Percentiles rank a stretch among this genome's conserved stretches.
phyloP scores from a whole-genome alignment of 2,113 vertebrate genomes.

The Calidris pygmaea region DNA sequence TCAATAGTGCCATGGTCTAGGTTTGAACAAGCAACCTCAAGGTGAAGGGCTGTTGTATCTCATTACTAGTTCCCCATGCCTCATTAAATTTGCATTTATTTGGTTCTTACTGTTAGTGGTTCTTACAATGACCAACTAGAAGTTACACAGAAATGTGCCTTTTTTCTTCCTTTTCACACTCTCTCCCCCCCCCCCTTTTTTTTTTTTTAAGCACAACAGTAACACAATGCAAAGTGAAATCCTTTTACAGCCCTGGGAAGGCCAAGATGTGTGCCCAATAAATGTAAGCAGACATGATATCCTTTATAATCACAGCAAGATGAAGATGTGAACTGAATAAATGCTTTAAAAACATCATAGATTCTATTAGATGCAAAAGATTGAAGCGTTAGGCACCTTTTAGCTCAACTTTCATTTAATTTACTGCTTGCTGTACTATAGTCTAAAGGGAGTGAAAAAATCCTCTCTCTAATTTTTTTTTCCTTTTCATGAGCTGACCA shows the following conservation, averaged over 20 bases:
- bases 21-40: constrained; percentile 9
- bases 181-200: rapidly evolving
- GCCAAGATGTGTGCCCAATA: constrained; percentile 46
- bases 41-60: constrained; percentile 27
- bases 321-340: constrained; percentile 71
- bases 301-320: constrained; percentile 67
- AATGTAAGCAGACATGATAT: constrained; percentile 67
- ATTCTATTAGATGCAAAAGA: constrained; percentile 69
- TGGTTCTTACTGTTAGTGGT: neutral
- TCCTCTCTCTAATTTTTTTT: constrained; percentile 82
- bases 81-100: constrained; percentile 55
- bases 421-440: constrained; percentile 67
- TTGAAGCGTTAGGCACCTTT: constrained; percentile 69
- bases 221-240: constrained; percentile 64
- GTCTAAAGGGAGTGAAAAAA: constrained; percentile 74
- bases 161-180: neutral
- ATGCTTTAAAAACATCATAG: constrained; percentile 64
- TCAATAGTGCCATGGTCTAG: neutral
- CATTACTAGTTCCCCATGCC: neutral
- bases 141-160: neutral
- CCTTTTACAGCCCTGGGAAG: constrained; percentile 52
- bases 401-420: constrained; percentile 78
- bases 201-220: neutral
- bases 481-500: constrained; percentile 90
- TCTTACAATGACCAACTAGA: constrained; percentile 23